phyloP scores from a whole-genome alignment of 2,113 vertebrate species.

The Garra rufa region DNA sequence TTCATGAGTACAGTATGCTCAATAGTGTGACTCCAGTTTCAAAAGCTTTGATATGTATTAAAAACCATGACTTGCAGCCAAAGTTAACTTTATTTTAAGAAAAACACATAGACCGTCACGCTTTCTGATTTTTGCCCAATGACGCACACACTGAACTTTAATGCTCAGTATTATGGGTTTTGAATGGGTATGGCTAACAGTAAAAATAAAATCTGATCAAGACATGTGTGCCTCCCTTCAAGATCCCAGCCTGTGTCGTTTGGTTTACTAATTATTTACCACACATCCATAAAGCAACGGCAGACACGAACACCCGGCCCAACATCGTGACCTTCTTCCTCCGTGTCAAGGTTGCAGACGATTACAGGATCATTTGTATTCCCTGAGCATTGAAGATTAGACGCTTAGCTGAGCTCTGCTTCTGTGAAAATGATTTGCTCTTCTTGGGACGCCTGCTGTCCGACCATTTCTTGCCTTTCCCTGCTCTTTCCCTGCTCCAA shows the following conservation, averaged over 20 bases:
- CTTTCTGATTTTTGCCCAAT: neutral
- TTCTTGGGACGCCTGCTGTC: constrained; percentile 20
- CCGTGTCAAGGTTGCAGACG: constrained; percentile 72
- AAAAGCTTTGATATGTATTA: neutral
- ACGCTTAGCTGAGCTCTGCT: constrained; percentile 69
- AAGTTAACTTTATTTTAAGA: neutral
- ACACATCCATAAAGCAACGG: constrained; percentile 60
- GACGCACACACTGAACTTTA: neutral
- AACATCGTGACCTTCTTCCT: constrained; percentile 57
- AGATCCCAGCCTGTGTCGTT: constrained; percentile 54
- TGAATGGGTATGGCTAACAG: neutral
- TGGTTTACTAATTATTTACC: constrained; percentile 74
- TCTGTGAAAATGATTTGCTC: constrained; percentile 42
- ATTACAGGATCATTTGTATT: constrained; percentile 77
- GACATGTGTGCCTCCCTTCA: neutral
- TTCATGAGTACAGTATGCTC: too few species aligned
- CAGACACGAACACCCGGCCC: constrained; percentile 64
- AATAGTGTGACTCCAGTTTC: neutral
- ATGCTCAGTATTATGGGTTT: neutral
- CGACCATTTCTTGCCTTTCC: neutral
- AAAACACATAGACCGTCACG: neutral
- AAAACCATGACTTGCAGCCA: neutral
- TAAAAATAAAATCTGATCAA: neutral
- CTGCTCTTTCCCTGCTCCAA: neutral
- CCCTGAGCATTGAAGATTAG: constrained; percentile 73